Evolutionary conservation across 2,888 invertebrate species (phyloP), one percentile per base, ranked within the genome.

Genomic region (Sminthurinus aureus): DNA sequence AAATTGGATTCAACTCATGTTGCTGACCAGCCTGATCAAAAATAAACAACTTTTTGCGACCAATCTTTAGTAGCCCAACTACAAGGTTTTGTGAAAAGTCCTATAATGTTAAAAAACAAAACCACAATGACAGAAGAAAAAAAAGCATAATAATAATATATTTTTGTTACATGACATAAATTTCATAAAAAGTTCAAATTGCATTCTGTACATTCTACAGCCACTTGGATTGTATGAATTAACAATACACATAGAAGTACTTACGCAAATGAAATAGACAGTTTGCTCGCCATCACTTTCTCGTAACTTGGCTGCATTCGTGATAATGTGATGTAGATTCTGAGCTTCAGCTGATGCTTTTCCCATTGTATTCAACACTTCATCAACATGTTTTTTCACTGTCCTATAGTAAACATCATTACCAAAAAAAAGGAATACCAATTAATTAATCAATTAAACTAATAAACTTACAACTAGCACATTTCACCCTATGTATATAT

Each of bases 51-150:
- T 95, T 95, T 91, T 98, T 98, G 85, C 92, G 92, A 52, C 98
- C 98, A 77, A 97, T 94, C 91, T 98, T 98, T 86, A 98, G 91
- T 89, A 98, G 92, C 0, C 98, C 98, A 76, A 96, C 93, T n/a
- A 95, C 94, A 85, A 90, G 90, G 87, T 88, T 89, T 73, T 86
- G 18, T 13, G 83, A 64, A 58, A 88, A 85, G 83, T 88, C 87
- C n/a, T n/a, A n/a, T n/a, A n/a, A n/a, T n/a, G n/a, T n/a, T n/a
- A n/a, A n/a, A n/a, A n/a, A n/a, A n/a, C n/a, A n/a, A n/a, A n/a
- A n/a, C n/a, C n/a, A n/a, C n/a, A n/a, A n/a, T n/a, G n/a, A n/a
- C n/a, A n/a, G n/a, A n/a, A n/a, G n/a, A n/a, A n/a, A n/a, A n/a
- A n/a, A n/a, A n/a, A n/a, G n/a, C n/a, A n/a, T n/a, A n/a, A n/a